Evolutionary conservation across 2,888 invertebrate genomes (phyloP), one percentile per base, ranked within the genome.

Genomic region (Nymphalis c-album): DNA sequence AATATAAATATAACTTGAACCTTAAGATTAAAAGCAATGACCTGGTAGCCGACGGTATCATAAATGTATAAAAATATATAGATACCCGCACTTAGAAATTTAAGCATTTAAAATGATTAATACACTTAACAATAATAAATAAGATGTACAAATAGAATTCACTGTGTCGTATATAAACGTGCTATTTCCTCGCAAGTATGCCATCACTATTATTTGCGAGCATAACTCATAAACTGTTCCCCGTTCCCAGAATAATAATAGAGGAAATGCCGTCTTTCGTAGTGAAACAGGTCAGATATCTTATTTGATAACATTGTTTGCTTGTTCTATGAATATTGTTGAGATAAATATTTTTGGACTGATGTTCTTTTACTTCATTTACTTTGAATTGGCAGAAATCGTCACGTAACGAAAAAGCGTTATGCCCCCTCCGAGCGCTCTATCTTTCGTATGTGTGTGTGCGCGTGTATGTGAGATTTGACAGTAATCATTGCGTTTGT

Each of bases 181-280:
- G 57, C 5, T 47, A 65, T 65, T 60, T 61, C 45, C 64, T 51
- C 35, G 67, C 60, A 50, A 60, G 59, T 63, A 57, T 59, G 58
- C 65, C 47, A 46, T 48, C 53, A 63, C 67, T 51, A 26, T 68
- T 64, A 66, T 68, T 60, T 66, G 63, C 61, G 58, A 67, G 69
- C 67, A 72, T 72, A 72, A 71, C 67, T 70, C 69, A 74, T 73
- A 72, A 71, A 69, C 64, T 69, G 55, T 66, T 51, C 60, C 31
- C 64, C 68, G 66, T 67, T 57, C 20, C 48, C 69, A 47, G 72
- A 67, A 72, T 73, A 72, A 74, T 73, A 69, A 73, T 66, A 20
- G 64, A 58, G 68, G 53, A 63, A 69, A 73, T 73, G 69, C 70
- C 66, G 59, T 65, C 67, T 63, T 63, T 63, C 50, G 63, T 55